Percentiles rank a stretch among this genome's conserved stretches.
phyloP scores from a whole-genome alignment of 2,113 vertebrate species.

The Nothocercus nigrocapillus region DNA sequence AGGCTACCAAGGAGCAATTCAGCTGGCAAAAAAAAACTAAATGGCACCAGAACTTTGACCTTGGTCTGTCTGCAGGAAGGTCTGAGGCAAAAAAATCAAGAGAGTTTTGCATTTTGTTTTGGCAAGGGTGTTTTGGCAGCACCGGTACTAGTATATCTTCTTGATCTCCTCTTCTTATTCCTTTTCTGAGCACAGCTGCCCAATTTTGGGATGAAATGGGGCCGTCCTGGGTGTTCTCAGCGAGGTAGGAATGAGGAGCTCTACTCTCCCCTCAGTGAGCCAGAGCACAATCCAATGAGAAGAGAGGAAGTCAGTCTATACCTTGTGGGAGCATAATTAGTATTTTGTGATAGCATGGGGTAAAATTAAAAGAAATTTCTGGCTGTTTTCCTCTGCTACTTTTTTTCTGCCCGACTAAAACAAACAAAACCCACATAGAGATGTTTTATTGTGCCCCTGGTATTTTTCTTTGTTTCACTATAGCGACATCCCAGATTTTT shows the following conservation, averaged over 20 bases:
- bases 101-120: not conserved
- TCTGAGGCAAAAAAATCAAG: not conserved
- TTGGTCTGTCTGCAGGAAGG: not conserved
- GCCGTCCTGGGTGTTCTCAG: not conserved
- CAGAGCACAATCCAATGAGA: no score
- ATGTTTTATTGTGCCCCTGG: not conserved
- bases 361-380: not conserved
- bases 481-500: not conserved
- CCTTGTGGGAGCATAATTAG: not conserved
- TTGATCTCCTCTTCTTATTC: not conserved
- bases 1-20: not conserved
- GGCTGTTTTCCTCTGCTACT: not conserved
- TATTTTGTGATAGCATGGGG: fast-evolving
- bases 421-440: not conserved
- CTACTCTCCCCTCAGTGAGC: not conserved
- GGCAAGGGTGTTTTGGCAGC: not conserved
- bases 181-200: not conserved
- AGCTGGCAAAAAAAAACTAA: not conserved
- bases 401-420: not conserved
- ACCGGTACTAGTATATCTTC: not conserved
- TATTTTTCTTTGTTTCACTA: not conserved
- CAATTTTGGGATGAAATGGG: not conserved
- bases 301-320: not conserved
- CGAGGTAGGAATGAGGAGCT: fast-evolving
- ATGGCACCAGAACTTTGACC: not conserved